Percentiles rank a stretch among this genome's conserved stretches.
These are phyloP conservation scores for Somateria mollissima DNA, from an alignment of 2,797 vertebrate genomes.

Conservation along the genomic window DNA sequence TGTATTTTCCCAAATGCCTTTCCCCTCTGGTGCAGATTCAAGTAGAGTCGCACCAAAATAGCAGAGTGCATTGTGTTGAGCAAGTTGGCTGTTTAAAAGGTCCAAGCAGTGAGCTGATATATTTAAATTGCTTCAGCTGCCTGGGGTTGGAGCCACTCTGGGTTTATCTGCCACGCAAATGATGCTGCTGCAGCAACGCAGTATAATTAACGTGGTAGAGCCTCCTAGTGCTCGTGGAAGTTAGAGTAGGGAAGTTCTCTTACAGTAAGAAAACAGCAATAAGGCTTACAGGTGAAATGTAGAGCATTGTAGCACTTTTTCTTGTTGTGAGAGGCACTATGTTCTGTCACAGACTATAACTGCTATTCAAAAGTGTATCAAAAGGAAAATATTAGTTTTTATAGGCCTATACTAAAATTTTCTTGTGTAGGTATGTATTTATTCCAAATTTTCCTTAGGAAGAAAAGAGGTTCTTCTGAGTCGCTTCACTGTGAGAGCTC, in stretches of 20 bases:
- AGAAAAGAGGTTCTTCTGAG: not conserved
- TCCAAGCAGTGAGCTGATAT: not conserved
- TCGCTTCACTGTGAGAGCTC: not conserved
- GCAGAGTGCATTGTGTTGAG: not conserved
- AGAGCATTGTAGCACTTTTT: rapidly evolving
- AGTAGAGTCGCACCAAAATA: not conserved
- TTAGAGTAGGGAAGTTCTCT: not conserved
- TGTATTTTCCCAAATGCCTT: not conserved
- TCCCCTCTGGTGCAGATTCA: not conserved
- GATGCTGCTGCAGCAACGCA: not conserved
- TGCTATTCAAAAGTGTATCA: not conserved
- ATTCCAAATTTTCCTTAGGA: not conserved
- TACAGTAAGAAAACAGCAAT: not conserved
- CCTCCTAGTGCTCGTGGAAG: not conserved
- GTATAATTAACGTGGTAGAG: not conserved
- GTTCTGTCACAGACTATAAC: not conserved
- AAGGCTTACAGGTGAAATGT: not conserved
- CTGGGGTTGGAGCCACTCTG: not conserved
- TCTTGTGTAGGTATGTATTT: not conserved
- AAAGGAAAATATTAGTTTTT: not conserved
- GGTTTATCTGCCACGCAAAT: not conserved
- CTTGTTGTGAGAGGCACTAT: not conserved
- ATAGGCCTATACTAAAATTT: not conserved
- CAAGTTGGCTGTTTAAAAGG: not conserved
- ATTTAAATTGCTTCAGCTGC: not conserved